phyloP scores from a whole-genome alignment of 2,888 invertebrate genomes.

The Pocota personata region DNA sequence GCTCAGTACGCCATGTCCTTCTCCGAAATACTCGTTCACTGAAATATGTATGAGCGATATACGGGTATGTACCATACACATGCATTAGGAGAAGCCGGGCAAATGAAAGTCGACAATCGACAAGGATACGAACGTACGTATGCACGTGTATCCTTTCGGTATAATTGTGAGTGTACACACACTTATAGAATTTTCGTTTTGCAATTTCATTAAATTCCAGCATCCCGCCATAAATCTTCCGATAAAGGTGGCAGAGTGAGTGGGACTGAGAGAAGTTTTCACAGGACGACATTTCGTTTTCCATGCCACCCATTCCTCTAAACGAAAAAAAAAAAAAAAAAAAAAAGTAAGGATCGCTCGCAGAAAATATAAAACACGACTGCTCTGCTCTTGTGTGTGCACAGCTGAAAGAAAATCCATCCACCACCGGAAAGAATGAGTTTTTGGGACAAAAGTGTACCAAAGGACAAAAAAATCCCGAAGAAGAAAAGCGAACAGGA shows the following conservation, averaged over 20 bases:
- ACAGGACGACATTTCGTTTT: slow-evolving; percentile 73
- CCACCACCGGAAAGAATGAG: slow-evolving; percentile 62
- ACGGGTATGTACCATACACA: neutral
- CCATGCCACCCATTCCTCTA: neutral
- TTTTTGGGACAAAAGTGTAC: slow-evolving; percentile 69
- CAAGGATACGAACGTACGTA: slow-evolving; percentile 44
- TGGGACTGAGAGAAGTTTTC: slow-evolving; percentile 41
- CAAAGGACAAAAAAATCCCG: slow-evolving; percentile 24
- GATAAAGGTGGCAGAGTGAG: slow-evolving; percentile 67
- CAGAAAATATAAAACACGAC: slow-evolving; percentile 66
- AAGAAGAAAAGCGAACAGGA: slow-evolving; percentile 62
- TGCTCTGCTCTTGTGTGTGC: slow-evolving; percentile 68
- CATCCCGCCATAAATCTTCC: slow-evolving; percentile 83
- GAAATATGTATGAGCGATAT: slow-evolving; percentile 47
- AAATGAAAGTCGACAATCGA: slow-evolving; percentile 73
- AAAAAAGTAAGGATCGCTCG: slow-evolving; percentile 13
- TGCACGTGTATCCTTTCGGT: slow-evolving; percentile 43
- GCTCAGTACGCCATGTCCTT: slow-evolving; percentile 37
- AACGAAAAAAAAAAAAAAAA: slow-evolving; percentile 7
- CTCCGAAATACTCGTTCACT: slow-evolving; percentile 30
- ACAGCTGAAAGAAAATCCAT: slow-evolving; percentile 72
- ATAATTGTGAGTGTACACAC: slow-evolving; percentile 61
- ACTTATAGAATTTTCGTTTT: slow-evolving; percentile 82
- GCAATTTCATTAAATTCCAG: slow-evolving; percentile 83
- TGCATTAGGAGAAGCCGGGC: slow-evolving; percentile 56